Percentiles rank a stretch among this genome's conserved stretches.
Conservation (phyloP, 1,140 invertebrate species). For the Drosophila malerkotliana region DNA sequence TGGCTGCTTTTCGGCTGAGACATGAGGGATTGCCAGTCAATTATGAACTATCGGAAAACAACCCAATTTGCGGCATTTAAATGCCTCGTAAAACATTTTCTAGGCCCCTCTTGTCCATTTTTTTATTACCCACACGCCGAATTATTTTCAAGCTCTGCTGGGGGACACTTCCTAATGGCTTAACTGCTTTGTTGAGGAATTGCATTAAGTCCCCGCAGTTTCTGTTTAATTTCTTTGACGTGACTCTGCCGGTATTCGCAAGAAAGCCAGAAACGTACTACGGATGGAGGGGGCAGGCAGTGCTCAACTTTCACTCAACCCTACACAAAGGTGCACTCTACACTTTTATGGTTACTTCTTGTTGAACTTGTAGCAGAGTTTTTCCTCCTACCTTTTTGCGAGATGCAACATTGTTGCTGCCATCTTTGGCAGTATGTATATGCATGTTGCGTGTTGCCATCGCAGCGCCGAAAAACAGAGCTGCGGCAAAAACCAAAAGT, state of each 20-base stretch:
- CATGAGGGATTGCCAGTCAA: slow-evolving; percentile 45
- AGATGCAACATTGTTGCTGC: slow-evolving; percentile 47
- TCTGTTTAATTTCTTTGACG: slow-evolving; percentile 72
- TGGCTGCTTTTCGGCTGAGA: slow-evolving; percentile 5
- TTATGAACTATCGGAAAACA: slow-evolving; percentile 26
- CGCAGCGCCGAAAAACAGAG: slow-evolving; percentile 45
- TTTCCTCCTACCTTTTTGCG: slow-evolving; percentile 30
- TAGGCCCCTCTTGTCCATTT: neutral
- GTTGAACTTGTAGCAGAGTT: slow-evolving; percentile 37
- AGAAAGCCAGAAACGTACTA: neutral
- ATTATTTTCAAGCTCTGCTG: slow-evolving; percentile 43
- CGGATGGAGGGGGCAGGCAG: neutral
- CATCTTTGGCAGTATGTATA: neutral
- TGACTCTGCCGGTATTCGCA: slow-evolving; percentile 40
- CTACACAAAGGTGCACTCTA: slow-evolving; percentile 42
- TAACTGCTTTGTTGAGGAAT: slow-evolving; percentile 44
- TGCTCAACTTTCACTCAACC: slow-evolving; percentile 45
- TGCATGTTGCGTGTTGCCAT: slow-evolving; percentile 63
- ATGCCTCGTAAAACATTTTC: slow-evolving; percentile 50
- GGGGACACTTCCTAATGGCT: slow-evolving; percentile 58
- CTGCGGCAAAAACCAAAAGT: slow-evolving; percentile 19
- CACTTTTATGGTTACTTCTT: slow-evolving; percentile 51
- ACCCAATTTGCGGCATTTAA: slow-evolving; percentile 42
- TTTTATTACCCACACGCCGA: slow-evolving; percentile 41
- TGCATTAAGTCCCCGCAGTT: slow-evolving; percentile 49